Percentiles rank a stretch among this genome's conserved stretches.
Conservation (phyloP, 2,113 vertebrate genomes). For the Columba livia region DNA sequence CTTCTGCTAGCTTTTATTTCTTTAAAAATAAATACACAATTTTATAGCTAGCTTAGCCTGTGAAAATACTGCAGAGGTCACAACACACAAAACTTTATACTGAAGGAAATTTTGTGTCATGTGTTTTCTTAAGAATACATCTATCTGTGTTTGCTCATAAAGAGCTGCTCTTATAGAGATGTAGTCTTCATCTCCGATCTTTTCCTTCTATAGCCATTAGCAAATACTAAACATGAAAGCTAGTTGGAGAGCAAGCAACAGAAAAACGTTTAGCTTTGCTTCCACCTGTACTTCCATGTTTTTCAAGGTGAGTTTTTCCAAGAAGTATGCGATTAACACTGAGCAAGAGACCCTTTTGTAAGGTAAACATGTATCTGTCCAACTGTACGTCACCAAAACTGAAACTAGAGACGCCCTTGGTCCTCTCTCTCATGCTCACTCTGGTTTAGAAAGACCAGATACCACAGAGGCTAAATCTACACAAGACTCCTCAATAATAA, state of each 20-base stretch:
- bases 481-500: fast-evolving
- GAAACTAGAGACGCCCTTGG: not conserved
- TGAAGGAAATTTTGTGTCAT: not conserved
- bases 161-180: not conserved
- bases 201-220: not conserved
- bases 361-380: fast-evolving
- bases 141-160: not conserved
- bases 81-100: not conserved
- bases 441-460: not conserved
- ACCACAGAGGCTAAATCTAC: not conserved
- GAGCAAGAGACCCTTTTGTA: not conserved
- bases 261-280: not conserved
- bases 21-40: not conserved
- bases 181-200: not conserved
- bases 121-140: not conserved
- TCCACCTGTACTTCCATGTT: not conserved
- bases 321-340: not conserved
- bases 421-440: not conserved
- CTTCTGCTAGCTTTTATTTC: not conserved
- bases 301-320: not conserved
- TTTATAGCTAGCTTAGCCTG: not conserved
- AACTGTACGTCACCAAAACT: fast-evolving
- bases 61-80: not conserved
- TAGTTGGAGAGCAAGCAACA: not conserved
- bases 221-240: not conserved